Evolutionary conservation across 2,797 vertebrate species (phyloP).

Genomic region (Meriones psammophilus): DNA sequence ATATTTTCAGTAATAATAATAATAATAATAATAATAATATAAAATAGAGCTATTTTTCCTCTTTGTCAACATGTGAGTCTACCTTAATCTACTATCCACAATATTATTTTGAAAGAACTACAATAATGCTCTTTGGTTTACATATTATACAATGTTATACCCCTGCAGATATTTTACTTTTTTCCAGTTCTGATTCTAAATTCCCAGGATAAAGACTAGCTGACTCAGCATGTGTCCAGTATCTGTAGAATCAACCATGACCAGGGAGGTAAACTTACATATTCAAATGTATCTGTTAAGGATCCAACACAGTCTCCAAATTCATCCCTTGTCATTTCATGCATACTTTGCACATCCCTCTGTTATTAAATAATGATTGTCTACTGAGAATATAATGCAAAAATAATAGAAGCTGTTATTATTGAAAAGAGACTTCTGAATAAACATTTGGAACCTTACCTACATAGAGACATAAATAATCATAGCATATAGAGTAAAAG

Average conservation of each 20-base stretch:
- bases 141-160: not conserved
- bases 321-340: conserved; percentile 10
- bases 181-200: conserved; percentile 41
- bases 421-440: conserved; percentile 6
- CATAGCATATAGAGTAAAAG: conserved; percentile 26
- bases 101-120: conserved; percentile 44
- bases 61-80: conserved; percentile 34
- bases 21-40: no score
- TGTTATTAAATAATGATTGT: not conserved
- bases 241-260: not conserved
- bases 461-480: conserved; percentile 34
- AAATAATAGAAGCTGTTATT: conserved; percentile 23
- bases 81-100: not conserved
- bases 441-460: conserved; percentile 39
- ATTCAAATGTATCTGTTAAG: conserved; percentile 46
- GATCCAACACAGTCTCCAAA: not conserved
- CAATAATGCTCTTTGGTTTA: conserved; percentile 8
- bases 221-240: conserved; percentile 19
- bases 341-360: not conserved
- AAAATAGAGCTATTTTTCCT: conserved; percentile 19
- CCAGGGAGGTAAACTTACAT: not conserved
- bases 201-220: conserved; percentile 35
- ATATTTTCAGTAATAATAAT: no score
- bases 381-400: conserved; percentile 20
- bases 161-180: conserved; percentile 23